Evolutionary conservation across 37 sponge, comb jelly and placozoan genomes (phyloP), one percentile per base, ranked within the genome.

Genomic region (Ianthella basta): DNA sequence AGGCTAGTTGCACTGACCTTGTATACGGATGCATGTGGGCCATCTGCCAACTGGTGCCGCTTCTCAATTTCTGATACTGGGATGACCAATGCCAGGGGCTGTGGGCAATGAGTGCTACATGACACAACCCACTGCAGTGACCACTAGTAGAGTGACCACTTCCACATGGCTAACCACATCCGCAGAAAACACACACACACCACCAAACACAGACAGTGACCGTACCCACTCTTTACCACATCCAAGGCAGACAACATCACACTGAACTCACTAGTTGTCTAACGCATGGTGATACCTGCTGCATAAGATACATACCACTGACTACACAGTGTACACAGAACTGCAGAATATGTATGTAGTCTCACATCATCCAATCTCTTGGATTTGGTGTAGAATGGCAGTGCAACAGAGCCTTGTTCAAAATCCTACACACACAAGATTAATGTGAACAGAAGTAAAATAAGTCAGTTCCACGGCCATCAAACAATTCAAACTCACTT

Each of bases 171-270:
- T n/a, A n/a, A n/a, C n/a, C n/a, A n/a, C n/a, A n/a, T n/a, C n/a
- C n/a, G n/a, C 27, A 66, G 68, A 24, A 64, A 10, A 21, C 66
- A 64, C 66, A 64, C n/a, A 64, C 14, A 64, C 66, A 29, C 66
- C 23, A 24, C 14, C 23, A 16, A 20, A 56, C 16, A 56, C 16
- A 56, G 59, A 56, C 59, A 56, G 15, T 15, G 15, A 56, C 18
- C 15, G 18, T 18, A 15, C 59, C 59, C 15, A 19, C 59, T 56
- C 15, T 56, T 19, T 18, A 56, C 15, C 15, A 56, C 59, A 64
- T 21, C 23, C 27, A 20, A 64, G 66, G 12, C 23, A 24, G 27
- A 30, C 23, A 64, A 64, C 12, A 16, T 56, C 59, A 56, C 18
- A 19, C 15, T 15, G 27, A 21, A 10, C 23, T 64, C 66, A 34